These are phyloP conservation scores for Heliconius himera DNA, from an alignment of 1,140 invertebrate species.

Conservation along the genomic window DNA sequence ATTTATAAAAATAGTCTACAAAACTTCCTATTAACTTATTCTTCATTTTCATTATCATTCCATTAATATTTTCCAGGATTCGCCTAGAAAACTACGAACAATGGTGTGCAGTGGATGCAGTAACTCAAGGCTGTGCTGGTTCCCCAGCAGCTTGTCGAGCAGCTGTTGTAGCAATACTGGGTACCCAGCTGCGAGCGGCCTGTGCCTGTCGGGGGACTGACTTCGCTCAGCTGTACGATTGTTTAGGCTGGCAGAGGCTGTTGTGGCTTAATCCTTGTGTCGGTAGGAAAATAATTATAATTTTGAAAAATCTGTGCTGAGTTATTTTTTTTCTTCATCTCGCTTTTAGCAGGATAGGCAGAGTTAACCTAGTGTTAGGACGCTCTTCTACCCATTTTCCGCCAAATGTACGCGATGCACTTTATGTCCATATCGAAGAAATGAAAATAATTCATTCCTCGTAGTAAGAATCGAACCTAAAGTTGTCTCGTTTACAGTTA, in stretches of 20 bases:
- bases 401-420: too few species aligned
- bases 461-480: too few species aligned
- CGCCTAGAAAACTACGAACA: slow-evolving; percentile 94
- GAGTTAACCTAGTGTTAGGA: too few species aligned
- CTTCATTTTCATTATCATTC: background rate
- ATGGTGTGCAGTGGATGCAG: slow-evolving; percentile 93
- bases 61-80: slow-evolving; percentile 78
- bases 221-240: slow-evolving; percentile 91
- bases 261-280: slow-evolving; percentile 96
- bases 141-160: slow-evolving; percentile 89
- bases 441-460: too few species aligned
- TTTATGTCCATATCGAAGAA: too few species aligned
- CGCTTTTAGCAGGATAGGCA: too few species aligned
- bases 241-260: slow-evolving; percentile 93
- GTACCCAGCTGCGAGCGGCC: slow-evolving; percentile 90
- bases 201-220: slow-evolving; percentile 93
- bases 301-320: background rate
- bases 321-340: background rate
- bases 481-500: too few species aligned
- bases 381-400: too few species aligned
- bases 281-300: slow-evolving; percentile 82
- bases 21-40: background rate
- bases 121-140: slow-evolving; percentile 94
- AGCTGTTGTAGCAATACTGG: slow-evolving; percentile 92
- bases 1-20: too few species aligned